A percentile compares a stretch with the other conserved stretches of the same genome.
Conservation (phyloP, 2,113 vertebrate genomes). For the Eulemur rufifrons region DNA sequence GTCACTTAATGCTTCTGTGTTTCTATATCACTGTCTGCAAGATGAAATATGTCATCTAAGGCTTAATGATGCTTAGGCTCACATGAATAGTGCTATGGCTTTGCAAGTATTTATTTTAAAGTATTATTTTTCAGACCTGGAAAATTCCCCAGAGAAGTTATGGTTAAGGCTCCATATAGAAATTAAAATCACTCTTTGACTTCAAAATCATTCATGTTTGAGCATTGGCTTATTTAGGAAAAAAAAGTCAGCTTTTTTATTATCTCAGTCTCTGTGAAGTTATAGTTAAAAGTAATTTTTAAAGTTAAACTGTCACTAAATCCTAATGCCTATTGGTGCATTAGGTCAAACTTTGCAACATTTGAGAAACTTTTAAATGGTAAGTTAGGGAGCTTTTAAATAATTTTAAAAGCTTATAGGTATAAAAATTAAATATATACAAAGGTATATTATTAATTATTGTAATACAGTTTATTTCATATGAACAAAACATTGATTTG, state of each 20-base stretch:
- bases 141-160: slow-evolving; percentile 68
- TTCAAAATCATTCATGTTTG: slow-evolving; percentile 62
- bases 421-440: background rate
- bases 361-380: slow-evolving; percentile 9
- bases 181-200: slow-evolving; percentile 63
- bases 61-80: slow-evolving; percentile 65
- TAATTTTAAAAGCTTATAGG: background rate
- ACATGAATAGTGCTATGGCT: slow-evolving; percentile 71
- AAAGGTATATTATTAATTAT: background rate
- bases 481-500: slow-evolving; percentile 30
- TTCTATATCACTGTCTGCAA: slow-evolving; percentile 60
- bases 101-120: slow-evolving; percentile 74
- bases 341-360: slow-evolving; percentile 6
- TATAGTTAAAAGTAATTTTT: slow-evolving; percentile 51
- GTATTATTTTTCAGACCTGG: slow-evolving; percentile 71
- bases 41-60: slow-evolving; percentile 59
- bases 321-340: background rate
- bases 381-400: background rate
- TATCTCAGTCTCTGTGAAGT: slow-evolving; percentile 38
- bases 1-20: slow-evolving; percentile 61
- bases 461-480: slow-evolving; percentile 24
- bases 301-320: slow-evolving; percentile 49
- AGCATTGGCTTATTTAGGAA: slow-evolving; percentile 10
- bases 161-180: slow-evolving; percentile 56
- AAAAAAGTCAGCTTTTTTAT: background rate